phyloP scores from a whole-genome alignment of 1,140 invertebrate genomes.

The Ceratina australensis region DNA sequence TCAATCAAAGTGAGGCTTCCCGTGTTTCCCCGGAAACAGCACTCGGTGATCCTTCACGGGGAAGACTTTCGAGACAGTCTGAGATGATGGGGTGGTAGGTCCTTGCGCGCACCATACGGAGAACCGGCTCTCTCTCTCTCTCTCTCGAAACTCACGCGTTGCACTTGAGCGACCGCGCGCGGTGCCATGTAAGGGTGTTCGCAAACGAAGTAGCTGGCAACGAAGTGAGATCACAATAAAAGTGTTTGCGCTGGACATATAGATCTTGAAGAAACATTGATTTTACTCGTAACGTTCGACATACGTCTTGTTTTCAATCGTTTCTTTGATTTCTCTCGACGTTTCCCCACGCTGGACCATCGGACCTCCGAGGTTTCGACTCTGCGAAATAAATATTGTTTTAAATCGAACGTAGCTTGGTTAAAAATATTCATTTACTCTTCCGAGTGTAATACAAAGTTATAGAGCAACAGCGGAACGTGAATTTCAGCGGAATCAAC shows the following conservation, averaged over 20 bases:
- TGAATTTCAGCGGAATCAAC: too few species aligned
- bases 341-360: too few species aligned
- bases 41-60: slow-evolving; percentile 25
- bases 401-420: too few species aligned
- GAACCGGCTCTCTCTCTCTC: too few species aligned
- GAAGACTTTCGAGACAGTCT: slow-evolving; percentile 56
- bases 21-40: slow-evolving; percentile 18
- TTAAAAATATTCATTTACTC: too few species aligned
- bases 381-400: too few species aligned
- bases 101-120: slow-evolving; percentile 31
- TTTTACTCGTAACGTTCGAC: too few species aligned
- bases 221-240: not conserved
- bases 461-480: too few species aligned
- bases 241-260: slow-evolving; percentile 10
- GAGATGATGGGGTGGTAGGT: slow-evolving; percentile 29
- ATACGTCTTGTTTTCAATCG: too few species aligned
- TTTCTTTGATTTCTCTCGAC: not conserved
- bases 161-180: slow-evolving; percentile 22
- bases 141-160: slow-evolving; percentile 44
- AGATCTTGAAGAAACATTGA: not conserved
- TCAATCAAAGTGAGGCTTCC: slow-evolving; percentile 1
- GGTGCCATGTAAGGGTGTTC: slow-evolving; percentile 2
- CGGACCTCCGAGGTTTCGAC: too few species aligned
- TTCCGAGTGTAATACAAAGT: too few species aligned
- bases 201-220: not conserved